phyloP scores from a whole-genome alignment of 2,797 vertebrate species.

The Cottoperca gobio region DNA sequence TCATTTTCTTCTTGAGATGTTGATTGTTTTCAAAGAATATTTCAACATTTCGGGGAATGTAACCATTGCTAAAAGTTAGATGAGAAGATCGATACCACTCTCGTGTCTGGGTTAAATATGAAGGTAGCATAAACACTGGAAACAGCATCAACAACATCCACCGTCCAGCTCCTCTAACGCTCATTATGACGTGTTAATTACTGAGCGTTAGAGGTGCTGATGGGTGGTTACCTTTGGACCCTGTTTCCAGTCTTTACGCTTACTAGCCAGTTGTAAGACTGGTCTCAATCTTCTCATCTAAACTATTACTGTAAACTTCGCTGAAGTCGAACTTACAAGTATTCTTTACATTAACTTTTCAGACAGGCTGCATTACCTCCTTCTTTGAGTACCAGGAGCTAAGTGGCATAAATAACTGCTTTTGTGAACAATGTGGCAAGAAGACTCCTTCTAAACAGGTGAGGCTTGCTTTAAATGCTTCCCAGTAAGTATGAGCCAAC shows the following conservation, averaged over 20 bases:
- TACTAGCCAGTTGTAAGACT: background rate
- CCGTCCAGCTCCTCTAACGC: background rate
- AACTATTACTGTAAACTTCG: background rate
- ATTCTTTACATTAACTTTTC: background rate
- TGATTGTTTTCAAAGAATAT: background rate
- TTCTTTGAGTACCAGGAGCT: slow-evolving; percentile 78
- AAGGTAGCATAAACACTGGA: too few species aligned
- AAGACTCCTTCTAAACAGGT: slow-evolving; percentile 74
- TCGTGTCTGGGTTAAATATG: too few species aligned
- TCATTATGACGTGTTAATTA: background rate
- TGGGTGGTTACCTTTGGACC: too few species aligned
- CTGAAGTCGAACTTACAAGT: background rate
- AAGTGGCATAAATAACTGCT: slow-evolving; percentile 56
- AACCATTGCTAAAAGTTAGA: background rate
- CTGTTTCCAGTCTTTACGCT: background rate
- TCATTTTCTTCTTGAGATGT: background rate
- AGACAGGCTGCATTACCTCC: slow-evolving; percentile 75
- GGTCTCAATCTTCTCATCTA: background rate
- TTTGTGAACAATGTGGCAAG: slow-evolving; percentile 69
- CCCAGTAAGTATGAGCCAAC: background rate
- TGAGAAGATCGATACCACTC: background rate
- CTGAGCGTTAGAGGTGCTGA: background rate
- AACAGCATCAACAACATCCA: too few species aligned
- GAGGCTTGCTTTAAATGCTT: slow-evolving; percentile 4
- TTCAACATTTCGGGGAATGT: background rate